Evolutionary conservation across 2,888 invertebrate genomes (phyloP).

Genomic region (Yponomeuta malinellus): DNA sequence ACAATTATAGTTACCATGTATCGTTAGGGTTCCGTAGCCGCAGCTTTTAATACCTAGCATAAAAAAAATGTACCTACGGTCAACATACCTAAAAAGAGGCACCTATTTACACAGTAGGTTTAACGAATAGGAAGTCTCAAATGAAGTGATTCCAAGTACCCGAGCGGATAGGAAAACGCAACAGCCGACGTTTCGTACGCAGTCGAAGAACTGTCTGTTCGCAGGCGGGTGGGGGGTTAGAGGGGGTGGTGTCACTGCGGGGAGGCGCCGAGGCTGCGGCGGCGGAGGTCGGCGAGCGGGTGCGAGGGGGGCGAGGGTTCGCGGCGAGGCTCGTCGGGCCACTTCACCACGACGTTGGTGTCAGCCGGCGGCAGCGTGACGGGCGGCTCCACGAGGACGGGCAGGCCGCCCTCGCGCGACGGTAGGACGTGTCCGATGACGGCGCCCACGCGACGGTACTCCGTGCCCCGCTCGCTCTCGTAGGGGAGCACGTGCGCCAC

Average conservation of each 20-base stretch:
- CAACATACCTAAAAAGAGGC: neutral
- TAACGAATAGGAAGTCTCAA: conserved; percentile 1
- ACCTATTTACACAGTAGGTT: neutral
- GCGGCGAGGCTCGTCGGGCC: conserved; percentile 50
- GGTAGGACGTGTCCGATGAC: conserved; percentile 56
- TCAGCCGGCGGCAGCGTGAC: conserved; percentile 53
- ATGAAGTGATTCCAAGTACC: neutral
- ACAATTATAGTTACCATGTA: too few species aligned
- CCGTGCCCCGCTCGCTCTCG: conserved; percentile 32
- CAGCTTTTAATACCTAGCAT: too few species aligned
- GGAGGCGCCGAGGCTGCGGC: conserved; percentile 52
- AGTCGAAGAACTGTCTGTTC: conserved; percentile 8
- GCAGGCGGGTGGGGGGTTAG: neutral
- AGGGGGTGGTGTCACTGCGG: conserved; percentile 43
- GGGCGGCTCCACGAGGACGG: conserved; percentile 61
- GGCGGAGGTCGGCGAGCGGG: conserved; percentile 36
- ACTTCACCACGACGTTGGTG: conserved; percentile 58
- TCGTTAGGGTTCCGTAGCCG: too few species aligned
- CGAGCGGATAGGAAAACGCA: neutral
- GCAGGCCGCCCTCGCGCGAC: conserved; percentile 52
- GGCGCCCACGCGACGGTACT: conserved; percentile 55
- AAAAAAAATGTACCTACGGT: neutral
- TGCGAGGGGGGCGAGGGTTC: conserved; percentile 37
- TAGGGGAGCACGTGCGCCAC: conserved; percentile 29
- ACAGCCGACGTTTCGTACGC: neutral